phyloP scores from a whole-genome alignment of 2,797 vertebrate genomes.

The Gastrophryne carolinensis region DNA sequence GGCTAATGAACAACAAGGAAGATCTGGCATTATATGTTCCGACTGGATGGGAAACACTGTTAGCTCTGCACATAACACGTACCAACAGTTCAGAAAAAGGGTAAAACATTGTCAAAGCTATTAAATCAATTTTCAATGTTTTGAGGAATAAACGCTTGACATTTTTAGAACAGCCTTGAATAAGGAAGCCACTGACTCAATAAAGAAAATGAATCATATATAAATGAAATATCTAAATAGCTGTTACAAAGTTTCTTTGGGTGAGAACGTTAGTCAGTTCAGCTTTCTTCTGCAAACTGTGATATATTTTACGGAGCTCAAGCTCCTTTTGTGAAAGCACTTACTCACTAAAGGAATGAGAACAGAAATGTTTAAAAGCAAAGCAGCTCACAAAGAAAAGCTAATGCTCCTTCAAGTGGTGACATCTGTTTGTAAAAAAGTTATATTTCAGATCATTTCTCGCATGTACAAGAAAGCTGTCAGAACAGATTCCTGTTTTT shows the following conservation, averaged over 20 bases:
- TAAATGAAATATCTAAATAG: not conserved
- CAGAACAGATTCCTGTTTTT: constrained; percentile 10
- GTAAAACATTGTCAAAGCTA: not conserved
- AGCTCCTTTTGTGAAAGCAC: not conserved
- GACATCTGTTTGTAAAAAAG: constrained; percentile 20
- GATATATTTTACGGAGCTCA: not conserved
- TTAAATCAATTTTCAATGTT: not conserved
- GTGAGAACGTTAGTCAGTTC: not conserved
- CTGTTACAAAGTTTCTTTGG: not conserved
- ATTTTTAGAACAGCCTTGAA: not conserved
- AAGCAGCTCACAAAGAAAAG: not conserved
- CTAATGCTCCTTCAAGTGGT: constrained; percentile 5
- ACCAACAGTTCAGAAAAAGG: not conserved
- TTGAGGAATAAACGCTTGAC: not conserved
- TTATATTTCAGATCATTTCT: constrained; percentile 12
- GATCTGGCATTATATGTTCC: too few species aligned
- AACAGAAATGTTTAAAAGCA: not conserved
- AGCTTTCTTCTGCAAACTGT: too few species aligned
- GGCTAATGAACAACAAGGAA: too few species aligned
- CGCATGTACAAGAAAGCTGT: constrained; percentile 4
- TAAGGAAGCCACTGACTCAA: not conserved
- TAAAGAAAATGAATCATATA: not conserved
- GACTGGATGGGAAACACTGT: too few species aligned
- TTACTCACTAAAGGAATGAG: not conserved
- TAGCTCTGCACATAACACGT: not conserved